Conservation (phyloP, 2,888 invertebrate genomes). For the Morpho deidamia region DNA sequence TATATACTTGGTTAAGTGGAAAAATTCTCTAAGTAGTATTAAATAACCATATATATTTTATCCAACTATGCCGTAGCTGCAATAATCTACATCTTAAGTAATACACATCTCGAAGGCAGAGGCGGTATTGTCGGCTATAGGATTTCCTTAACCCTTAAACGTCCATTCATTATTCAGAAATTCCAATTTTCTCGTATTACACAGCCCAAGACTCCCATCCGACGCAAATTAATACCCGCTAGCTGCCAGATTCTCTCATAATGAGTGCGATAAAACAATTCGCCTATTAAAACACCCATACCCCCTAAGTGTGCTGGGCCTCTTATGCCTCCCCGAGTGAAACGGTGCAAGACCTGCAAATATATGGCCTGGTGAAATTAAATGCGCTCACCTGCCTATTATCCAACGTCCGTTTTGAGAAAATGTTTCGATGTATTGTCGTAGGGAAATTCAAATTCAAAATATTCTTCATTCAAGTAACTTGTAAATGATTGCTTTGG, state of each 20-base stretch:
- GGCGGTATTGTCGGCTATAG: conserved; percentile 1
- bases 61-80: too few relatives aligned
- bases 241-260: conserved; percentile 47
- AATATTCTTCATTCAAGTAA: too few relatives aligned
- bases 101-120: too few relatives aligned
- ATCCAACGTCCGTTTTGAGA: neutral
- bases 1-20: too few relatives aligned
- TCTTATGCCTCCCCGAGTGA: conserved; percentile 48
- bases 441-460: too few relatives aligned
- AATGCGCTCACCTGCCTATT: conserved; percentile 31
- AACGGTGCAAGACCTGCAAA: conserved; percentile 48
- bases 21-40: too few relatives aligned
- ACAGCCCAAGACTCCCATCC: conserved; percentile 24
- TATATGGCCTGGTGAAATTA: conserved; percentile 51
- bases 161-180: conserved; percentile 26
- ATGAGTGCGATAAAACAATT: conserved; percentile 71
- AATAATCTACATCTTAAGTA: too few relatives aligned
- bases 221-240: conserved; percentile 47
- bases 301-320: conserved; percentile 33
- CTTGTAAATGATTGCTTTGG: too few relatives aligned
- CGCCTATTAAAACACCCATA: conserved; percentile 37
- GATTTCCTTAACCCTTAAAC: conserved; percentile 9
- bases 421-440: conserved; percentile 7
- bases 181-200: conserved; percentile 29
- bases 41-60: too few relatives aligned